Base-by-base conservation (phyloP, 2,113 vertebrate species). In the Limanda limanda region DNA sequence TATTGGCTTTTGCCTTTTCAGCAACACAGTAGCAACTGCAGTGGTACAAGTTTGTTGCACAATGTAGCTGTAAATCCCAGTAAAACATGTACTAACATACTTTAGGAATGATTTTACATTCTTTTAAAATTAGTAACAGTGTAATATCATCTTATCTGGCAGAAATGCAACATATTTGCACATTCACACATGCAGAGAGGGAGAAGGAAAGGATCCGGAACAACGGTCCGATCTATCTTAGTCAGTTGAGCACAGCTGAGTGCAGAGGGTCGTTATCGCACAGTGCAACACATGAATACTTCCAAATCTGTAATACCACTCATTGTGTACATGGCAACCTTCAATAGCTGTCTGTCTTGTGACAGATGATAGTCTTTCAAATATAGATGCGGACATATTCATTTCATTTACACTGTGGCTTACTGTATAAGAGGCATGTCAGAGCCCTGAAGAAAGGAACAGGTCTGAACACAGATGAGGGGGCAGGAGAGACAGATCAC, bases 221-320 rank as follows among this genome's bases (percentile, higher is more conserved):
- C 84, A 71, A 47, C 57, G 73, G 69, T 73, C 75, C 84, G 59
- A 82, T 84, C 88, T 89, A 91, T 86, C 88, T 68, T 13, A 13
- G 60, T 68, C 71, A 61, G n/a, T 23, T 82, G 85, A n/a, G n/a
- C 80, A 76, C 67, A 11, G 55, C 57, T 72, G 68, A 86, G 82
- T 75, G 74, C 40, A 62, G 57, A 79, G 61, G 71, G 81, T 79
- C 81, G 87, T 84, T 81, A 71, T 71, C 78, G 48, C 7, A 6
- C 55, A 60, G 64, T 52, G 70, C 67, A 48, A 42, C 69, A 61
- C 83, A 77, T 55, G 17, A 76, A 71, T 24, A 76, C 73, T 27
- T 37, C 27, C 61, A 42, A 45, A 14, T 73, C 59, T 60, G 51
- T 35, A 82, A 81, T 75, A 72, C 60, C 64, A 21, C 61, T 60